Base-by-base conservation (phyloP, 2,888 invertebrate species). In the Epirrhoe tristata region DNA sequence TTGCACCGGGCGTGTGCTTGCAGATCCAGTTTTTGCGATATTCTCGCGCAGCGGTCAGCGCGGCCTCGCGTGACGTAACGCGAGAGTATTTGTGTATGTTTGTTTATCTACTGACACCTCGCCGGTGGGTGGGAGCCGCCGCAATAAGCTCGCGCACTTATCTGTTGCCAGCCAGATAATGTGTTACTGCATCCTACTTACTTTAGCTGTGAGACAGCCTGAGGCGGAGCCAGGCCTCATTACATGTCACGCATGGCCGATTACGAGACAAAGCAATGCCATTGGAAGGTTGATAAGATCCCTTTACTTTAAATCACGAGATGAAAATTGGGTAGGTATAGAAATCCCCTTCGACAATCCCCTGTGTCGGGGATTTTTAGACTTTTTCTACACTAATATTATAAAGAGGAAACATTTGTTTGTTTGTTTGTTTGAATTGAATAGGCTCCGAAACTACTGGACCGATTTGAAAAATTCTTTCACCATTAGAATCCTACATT, bases 1-100 rank as follows among this genome's bases (percentile, higher is more conserved):
- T 32, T 14, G 58, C 32, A 58, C 58, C 48, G 58, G 32, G 48
- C 16, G 46, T 14, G 46, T 34, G 31, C 24, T 31, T 4, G 32
- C 16, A 6, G 56, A 56, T 58, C 58, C 58, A 58, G 58, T 58
- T 58, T 54, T 58, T 58, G 58, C 34, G 48, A 50, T 50, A 50
- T 58, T 50, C 1, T 32, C 58, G 12, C 32, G 58, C 31, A 32
- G 6, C 7, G 32, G 46, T 52, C 53, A 36, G 54, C 34, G 36
- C 54, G 54, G n/a, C 14, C 34, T 16, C 12, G 8, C 10, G 54
- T 36, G 36, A 54, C 36, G 54, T 36, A 54, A 16, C 36, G 4
- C 0, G 5, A 7, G 36, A 31, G 2, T 58, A 58, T 51, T 58
- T 51, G 51, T 51, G 51, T 58, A 16, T 36, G 58, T 39, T 51